Conservation (phyloP, 2,888 invertebrate species). For the Pyrgus malvae region DNA sequence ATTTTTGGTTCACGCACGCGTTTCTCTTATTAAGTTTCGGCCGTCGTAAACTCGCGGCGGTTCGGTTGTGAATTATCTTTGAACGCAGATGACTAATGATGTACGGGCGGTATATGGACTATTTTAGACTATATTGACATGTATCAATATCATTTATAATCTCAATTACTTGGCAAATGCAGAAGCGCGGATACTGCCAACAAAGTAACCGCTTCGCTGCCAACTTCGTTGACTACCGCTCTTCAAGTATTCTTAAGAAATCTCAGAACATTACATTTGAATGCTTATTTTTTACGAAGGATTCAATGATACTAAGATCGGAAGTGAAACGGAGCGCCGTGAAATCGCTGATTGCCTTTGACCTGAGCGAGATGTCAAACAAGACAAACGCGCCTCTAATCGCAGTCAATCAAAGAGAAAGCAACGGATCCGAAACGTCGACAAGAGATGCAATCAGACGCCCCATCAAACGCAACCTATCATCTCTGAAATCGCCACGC, state of each 20-base stretch:
- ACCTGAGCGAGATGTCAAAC: constrained; percentile 46
- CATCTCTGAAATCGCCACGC: constrained; percentile 81
- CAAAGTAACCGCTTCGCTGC: constrained; percentile 15
- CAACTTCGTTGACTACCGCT: constrained; percentile 14
- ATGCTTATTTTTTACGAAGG: neutral
- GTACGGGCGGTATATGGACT: constrained; percentile 43
- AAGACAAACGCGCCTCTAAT: constrained; percentile 52
- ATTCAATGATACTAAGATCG: constrained; percentile 5
- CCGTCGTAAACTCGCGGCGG: constrained; percentile 60
- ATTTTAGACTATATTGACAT: constrained; percentile 40
- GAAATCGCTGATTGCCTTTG: constrained; percentile 37
- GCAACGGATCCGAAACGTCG: constrained; percentile 69
- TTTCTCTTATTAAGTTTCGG: constrained; percentile 69
- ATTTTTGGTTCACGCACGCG: constrained; percentile 67
- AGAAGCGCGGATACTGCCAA: constrained; percentile 17
- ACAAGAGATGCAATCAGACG: constrained; percentile 80
- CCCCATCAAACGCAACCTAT: constrained; percentile 77
- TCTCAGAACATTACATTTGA: neutral
- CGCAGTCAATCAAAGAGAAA: constrained; percentile 79
- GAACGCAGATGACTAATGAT: constrained; percentile 64
- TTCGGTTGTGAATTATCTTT: constrained; percentile 73
- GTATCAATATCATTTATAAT: constrained; percentile 22
- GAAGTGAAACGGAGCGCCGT: constrained; percentile 20
- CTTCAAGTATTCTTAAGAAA: neutral
- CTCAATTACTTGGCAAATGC: constrained; percentile 23